Conservation (phyloP, 1,140 invertebrate genomes). For the Trichonephila inaurata region DNA sequence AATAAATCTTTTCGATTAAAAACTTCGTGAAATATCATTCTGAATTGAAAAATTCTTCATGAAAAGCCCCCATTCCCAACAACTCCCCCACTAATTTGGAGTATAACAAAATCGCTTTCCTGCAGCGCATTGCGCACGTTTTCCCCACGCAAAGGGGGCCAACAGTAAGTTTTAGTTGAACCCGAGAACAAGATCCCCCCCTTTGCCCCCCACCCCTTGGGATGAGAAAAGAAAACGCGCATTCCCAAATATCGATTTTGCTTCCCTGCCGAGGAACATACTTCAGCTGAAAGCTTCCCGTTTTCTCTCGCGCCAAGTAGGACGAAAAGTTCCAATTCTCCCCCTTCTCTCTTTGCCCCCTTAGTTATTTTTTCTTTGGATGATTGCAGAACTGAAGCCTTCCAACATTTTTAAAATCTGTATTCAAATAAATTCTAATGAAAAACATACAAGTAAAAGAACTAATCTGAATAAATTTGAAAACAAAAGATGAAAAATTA, state of each 20-base stretch:
- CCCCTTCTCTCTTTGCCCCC: not conserved
- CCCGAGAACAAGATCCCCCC: not conserved
- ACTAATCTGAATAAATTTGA: too few relatives aligned
- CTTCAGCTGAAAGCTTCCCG: not conserved
- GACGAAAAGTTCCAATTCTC: conserved; percentile 27
- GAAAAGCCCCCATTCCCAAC: too few relatives aligned
- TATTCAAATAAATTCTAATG: too few relatives aligned
- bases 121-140: not conserved
- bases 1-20: too few relatives aligned
- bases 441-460: too few relatives aligned
- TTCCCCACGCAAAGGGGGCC: conserved; percentile 27
- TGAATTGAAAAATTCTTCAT: not conserved
- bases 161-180: conserved; percentile 9
- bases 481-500: too few relatives aligned
- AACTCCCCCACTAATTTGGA: too few relatives aligned
- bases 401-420: too few relatives aligned
- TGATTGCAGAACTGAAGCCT: too few relatives aligned
- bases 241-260: conserved; percentile 67
- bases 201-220: conserved; percentile 39
- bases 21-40: too few relatives aligned
- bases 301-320: conserved; percentile 30
- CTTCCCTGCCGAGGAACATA: conserved; percentile 42
- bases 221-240: conserved; percentile 2
- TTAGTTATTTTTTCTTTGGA: not conserved
- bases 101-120: not conserved